These are phyloP conservation scores for Pycnomerus fuliginosus DNA, from an alignment of 2,888 invertebrate genomes.

Conservation along the genomic window DNA sequence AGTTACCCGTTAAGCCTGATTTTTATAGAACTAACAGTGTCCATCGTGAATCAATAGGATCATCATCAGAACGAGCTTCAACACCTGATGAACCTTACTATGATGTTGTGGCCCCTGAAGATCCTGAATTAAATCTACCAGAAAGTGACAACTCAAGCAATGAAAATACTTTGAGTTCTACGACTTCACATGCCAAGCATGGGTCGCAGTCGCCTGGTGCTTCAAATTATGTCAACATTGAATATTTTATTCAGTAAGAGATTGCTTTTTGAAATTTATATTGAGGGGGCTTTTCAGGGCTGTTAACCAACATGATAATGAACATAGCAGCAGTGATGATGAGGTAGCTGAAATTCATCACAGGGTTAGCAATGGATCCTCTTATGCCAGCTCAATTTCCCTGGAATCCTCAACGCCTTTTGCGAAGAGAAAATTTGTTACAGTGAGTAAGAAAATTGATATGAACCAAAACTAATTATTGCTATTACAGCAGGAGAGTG, in stretches of 20 bases:
- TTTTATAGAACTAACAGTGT: conserved; percentile 46
- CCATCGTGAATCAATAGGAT: conserved; percentile 48
- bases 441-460: no score
- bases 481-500: conserved; percentile 50
- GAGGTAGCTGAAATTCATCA: conserved; percentile 49
- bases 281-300: conserved; percentile 31
- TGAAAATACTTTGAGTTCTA: conserved; percentile 63
- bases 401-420: conserved; percentile 57
- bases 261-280: neutral
- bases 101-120: conserved; percentile 66
- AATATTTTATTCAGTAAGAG: conserved; percentile 82
- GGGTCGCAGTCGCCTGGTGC: conserved; percentile 79
- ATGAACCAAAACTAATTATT: no score
- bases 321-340: conserved; percentile 51
- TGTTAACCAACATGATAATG: conserved; percentile 41
- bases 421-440: conserved; percentile 48
- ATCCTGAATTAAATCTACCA: conserved; percentile 52
- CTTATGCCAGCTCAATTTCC: conserved; percentile 54
- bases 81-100: conserved; percentile 69
- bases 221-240: conserved; percentile 90
- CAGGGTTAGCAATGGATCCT: conserved; percentile 50
- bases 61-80: conserved; percentile 60
- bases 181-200: conserved; percentile 56
- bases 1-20: conserved; percentile 41
- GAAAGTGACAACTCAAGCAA: conserved; percentile 62